These are phyloP conservation scores for Selene dorsalis DNA, from an alignment of 2,797 vertebrate species.

Conservation along the genomic window DNA sequence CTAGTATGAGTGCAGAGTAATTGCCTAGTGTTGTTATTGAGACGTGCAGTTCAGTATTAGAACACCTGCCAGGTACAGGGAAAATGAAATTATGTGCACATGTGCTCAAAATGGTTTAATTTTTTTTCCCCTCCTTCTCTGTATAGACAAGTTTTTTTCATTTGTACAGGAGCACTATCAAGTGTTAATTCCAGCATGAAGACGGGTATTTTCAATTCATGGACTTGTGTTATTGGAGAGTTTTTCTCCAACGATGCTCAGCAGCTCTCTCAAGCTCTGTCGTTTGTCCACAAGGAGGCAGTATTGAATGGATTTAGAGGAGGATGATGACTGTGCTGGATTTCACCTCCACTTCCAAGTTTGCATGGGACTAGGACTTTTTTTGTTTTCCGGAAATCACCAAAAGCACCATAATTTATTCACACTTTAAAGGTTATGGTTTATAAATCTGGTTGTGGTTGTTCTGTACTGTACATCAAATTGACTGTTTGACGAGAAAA, in stretches of 20 bases:
- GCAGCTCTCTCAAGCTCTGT: constrained; percentile 11
- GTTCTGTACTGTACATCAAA: constrained; percentile 43
- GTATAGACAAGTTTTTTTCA: constrained; percentile 6
- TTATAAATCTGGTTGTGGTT: constrained; percentile 46
- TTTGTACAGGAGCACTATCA: constrained; percentile 22
- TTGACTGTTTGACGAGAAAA: constrained; percentile 12
- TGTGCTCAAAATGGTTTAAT: constrained; percentile 18
- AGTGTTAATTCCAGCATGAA: constrained; percentile 17
- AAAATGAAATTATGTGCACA: constrained; percentile 37
- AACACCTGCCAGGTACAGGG: constrained; percentile 29
- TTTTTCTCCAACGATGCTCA: constrained; percentile 3
- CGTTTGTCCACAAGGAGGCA: constrained; percentile 68
- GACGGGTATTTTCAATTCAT: constrained; percentile 15
- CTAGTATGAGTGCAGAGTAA: constrained; percentile 30
- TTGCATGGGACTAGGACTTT: constrained; percentile 30
- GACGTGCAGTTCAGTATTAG: constrained; percentile 32
- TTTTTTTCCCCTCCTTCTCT: not conserved
- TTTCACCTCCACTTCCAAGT: constrained; percentile 34
- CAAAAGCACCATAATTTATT: constrained; percentile 7
- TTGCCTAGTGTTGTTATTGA: constrained; percentile 29
- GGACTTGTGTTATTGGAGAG: not conserved
- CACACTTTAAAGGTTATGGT: constrained; percentile 9
- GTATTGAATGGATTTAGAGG: constrained; percentile 27
- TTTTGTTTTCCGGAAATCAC: constrained; percentile 6
- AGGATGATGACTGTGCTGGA: constrained; percentile 8